phyloP scores from a whole-genome alignment of 2,113 vertebrate species.

The Serilophus lunatus region DNA sequence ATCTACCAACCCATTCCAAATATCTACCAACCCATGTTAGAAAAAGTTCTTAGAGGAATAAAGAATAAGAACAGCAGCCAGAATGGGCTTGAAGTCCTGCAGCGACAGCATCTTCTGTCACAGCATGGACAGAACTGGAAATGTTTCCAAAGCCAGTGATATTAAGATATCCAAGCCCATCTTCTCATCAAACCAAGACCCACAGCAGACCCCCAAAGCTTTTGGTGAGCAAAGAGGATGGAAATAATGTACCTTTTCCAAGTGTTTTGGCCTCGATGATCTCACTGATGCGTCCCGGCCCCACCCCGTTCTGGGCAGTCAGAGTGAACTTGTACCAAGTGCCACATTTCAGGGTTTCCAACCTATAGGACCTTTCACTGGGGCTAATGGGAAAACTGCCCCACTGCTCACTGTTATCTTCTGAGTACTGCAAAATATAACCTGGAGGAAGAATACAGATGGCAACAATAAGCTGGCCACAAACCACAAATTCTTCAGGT shows the following conservation, averaged over 20 bases:
- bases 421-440: slow-evolving; percentile 96
- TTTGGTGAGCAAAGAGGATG: background rate
- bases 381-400: slow-evolving; percentile 97
- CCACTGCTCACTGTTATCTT: slow-evolving; percentile 99
- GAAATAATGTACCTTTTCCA: slow-evolving; percentile 84
- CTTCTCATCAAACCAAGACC: background rate
- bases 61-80: background rate
- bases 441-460: slow-evolving; percentile 65
- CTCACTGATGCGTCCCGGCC: slow-evolving; percentile 96
- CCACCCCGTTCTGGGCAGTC: slow-evolving; percentile 97
- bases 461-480: background rate
- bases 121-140: background rate
- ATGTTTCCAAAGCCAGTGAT: background rate
- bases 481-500: background rate
- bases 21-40: background rate
- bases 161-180: background rate
- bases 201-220: background rate
- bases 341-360: slow-evolving; percentile 95
- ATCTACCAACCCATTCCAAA: background rate
- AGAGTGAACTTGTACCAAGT: slow-evolving; percentile 99
- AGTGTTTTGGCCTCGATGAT: slow-evolving; percentile 98
- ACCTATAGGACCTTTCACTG: slow-evolving; percentile 91
- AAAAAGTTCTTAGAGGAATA: background rate
- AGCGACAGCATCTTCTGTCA: background rate
- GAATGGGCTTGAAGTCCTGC: background rate